Percentiles rank a stretch among this genome's conserved stretches.
phyloP scores from a whole-genome alignment of 2,797 vertebrate species.

The Limnodromus scolopaceus region DNA sequence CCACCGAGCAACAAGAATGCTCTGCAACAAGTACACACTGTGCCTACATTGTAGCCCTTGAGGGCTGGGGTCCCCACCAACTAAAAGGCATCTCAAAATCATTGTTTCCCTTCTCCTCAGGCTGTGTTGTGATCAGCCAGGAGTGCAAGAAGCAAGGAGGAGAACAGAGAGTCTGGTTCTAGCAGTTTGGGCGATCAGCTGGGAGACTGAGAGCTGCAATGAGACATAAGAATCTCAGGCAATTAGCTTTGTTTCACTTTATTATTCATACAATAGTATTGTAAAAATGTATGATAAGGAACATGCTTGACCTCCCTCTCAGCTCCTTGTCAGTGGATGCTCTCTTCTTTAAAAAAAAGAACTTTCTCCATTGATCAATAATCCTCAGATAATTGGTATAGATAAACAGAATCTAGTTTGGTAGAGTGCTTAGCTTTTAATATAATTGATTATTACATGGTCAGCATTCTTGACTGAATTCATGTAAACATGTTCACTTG shows the following conservation, averaged over 20 bases:
- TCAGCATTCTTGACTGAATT: not conserved
- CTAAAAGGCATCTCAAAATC: not conserved
- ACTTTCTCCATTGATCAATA: not conserved
- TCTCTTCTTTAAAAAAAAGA: not conserved
- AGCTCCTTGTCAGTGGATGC: not conserved
- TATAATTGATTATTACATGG: not conserved
- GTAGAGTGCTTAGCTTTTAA: not conserved
- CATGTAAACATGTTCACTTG: not conserved
- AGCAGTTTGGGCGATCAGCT: not conserved
- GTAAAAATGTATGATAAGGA: not conserved
- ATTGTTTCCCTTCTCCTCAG: not conserved
- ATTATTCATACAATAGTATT: not conserved
- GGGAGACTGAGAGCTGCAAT: not conserved
- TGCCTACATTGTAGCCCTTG: not conserved
- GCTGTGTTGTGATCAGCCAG: not conserved
- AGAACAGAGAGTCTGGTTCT: not conserved
- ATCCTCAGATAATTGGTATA: not conserved
- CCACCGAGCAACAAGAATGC: accelerated
- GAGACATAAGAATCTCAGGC: not conserved
- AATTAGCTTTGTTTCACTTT: not conserved
- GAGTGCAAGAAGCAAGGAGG: not conserved
- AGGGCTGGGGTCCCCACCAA: not conserved
- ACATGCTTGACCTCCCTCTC: accelerated
- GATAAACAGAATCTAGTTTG: not conserved
- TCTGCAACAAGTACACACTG: accelerated